Evolutionary conservation across 23 tunicate genomes (phyloP), one percentile per base, ranked within the genome.

Genomic region (Styela plicata): DNA sequence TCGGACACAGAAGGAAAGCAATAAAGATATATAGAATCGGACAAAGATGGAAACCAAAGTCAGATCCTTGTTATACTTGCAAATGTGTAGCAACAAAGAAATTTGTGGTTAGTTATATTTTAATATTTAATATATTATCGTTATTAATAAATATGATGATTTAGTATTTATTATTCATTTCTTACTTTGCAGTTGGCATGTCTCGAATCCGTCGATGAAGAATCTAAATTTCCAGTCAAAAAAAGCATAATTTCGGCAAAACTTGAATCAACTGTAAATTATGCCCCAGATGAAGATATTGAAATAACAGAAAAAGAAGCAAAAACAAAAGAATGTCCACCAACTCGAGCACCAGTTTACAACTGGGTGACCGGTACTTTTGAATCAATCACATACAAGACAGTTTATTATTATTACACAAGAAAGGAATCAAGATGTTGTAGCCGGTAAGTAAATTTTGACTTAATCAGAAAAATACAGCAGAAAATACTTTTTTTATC

Each of bases 291-390:
- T 21, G 34, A 21, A 21, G 32, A 33, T 34, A 34, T 71, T 34
- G 34, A 32, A 71, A 71, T 71, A 27, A 27, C 77, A 30, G 20
- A 20, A 32, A 7, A 32, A 32, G 36, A 71, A 71, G 77, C 77
- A 13, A 27, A 30, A 19, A 71, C 77, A 31, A 71, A 71, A 71
- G 24, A 30, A 32, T 71, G 81, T 44, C 65, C 64, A 20, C 67
- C 64, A 7, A 76, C 81, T 53, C 20, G 64, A 53, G 81, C 67
- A 53, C 81, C 66, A 24, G 30, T 57, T 27, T 76, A 76, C 26
- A 76, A 34, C 64, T 44, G 66, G 64, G 32, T 0, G 17, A 76
- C 64, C 23, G 81, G 81, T n/a, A 71, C 77, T n/a, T 71, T 71
- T 34, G 77, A 71, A 71, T 20, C 32, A 5, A 34, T 71, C 23